A percentile compares a stretch with the other conserved stretches of the same genome.
Evolutionary conservation across 2,113 vertebrate species (phyloP).

Genomic region (Ceuthmochares aereus): DNA sequence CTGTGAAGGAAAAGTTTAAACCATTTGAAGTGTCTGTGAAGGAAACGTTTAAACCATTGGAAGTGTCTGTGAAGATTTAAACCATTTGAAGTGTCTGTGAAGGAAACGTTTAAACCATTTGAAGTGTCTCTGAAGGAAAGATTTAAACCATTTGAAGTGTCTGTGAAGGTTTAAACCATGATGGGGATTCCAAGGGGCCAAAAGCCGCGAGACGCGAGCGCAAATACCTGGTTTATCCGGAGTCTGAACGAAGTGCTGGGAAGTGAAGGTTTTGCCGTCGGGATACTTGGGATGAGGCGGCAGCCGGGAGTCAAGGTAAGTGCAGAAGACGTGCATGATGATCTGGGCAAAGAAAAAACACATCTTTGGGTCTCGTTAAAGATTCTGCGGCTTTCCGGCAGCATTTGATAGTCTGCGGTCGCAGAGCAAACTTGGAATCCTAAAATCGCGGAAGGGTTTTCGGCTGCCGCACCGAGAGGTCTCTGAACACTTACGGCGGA

Average conservation of each 20-base stretch:
- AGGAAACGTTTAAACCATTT: too few relatives aligned
- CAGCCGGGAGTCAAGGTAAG: conserved; percentile 94
- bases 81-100: too few relatives aligned
- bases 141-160: too few relatives aligned
- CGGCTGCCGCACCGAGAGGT: accelerated
- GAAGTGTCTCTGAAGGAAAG: too few relatives aligned
- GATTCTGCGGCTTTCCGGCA: neutral
- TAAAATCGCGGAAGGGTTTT: too few relatives aligned
- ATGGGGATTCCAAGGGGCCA: neutral
- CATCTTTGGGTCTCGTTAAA: accelerated
- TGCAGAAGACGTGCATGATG: conserved; percentile 94
- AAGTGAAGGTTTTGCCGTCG: conserved; percentile 95
- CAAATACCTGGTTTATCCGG: conserved; percentile 92
- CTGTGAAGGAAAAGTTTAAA: too few relatives aligned
- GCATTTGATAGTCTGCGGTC: accelerated
- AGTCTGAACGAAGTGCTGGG: conserved; percentile 93
- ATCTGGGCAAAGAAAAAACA: conserved; percentile 77
- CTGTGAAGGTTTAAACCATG: conserved; percentile 60
- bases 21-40: too few relatives aligned
- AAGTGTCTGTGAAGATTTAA: too few relatives aligned
- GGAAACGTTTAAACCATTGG: too few relatives aligned
- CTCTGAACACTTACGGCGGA: conserved; percentile 82
- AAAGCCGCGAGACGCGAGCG: neutral
- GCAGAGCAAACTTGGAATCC: accelerated
- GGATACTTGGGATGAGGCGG: conserved; percentile 96